phyloP scores from a whole-genome alignment of 2,797 vertebrate genomes.

The Poliocrania exsul region DNA sequence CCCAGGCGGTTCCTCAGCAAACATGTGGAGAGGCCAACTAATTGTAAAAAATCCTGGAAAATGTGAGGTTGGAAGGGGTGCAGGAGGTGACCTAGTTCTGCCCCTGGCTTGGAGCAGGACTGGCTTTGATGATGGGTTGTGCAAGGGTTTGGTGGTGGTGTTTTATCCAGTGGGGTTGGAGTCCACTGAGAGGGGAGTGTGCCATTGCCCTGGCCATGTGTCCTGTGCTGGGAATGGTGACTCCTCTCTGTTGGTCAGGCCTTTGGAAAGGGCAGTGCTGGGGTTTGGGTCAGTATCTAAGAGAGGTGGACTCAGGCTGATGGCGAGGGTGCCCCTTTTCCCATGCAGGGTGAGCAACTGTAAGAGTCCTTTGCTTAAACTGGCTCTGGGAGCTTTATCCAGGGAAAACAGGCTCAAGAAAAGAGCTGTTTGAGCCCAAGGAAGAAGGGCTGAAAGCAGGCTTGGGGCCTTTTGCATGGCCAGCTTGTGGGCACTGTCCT shows the following conservation, averaged over 20 bases:
- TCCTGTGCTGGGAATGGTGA: background rate
- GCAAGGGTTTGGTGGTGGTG: background rate
- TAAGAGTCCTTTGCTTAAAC: background rate
- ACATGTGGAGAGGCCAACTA: background rate
- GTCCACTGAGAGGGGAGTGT: background rate
- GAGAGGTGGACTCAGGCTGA: fast-evolving
- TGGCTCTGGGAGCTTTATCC: background rate
- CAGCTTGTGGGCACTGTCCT: background rate
- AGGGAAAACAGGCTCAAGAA: background rate
- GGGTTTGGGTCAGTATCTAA: background rate
- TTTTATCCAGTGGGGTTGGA: background rate
- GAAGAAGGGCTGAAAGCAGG: background rate
- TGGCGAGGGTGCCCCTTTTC: background rate
- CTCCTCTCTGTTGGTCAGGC: background rate
- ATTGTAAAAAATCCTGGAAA: background rate
- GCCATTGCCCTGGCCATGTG: fast-evolving
- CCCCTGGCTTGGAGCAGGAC: background rate
- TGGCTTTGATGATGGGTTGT: background rate
- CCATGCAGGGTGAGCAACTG: fast-evolving
- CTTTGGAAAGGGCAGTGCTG: background rate
- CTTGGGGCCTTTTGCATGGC: background rate
- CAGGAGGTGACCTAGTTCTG: background rate
- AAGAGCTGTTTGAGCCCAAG: background rate
- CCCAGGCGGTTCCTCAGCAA: background rate
- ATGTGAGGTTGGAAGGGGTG: background rate